Evolutionary conservation across 2,113 vertebrate genomes (phyloP).

Genomic region (Ancistrus triradiatus): DNA sequence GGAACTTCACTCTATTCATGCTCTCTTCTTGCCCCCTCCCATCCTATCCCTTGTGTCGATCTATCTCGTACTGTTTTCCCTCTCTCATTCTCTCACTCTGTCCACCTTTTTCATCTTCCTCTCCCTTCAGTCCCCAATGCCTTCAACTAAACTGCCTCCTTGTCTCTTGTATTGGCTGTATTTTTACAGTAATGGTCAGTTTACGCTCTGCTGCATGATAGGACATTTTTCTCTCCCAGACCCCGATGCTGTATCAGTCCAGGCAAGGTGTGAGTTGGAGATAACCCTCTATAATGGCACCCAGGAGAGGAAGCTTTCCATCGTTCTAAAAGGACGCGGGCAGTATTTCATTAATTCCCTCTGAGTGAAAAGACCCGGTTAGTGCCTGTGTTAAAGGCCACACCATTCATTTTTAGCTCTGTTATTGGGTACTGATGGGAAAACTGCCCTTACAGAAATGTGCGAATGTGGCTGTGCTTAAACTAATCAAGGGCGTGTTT

Average conservation of each 20-base stretch:
- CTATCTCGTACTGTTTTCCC: too few relatives aligned
- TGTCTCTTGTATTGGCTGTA: conserved; percentile 71
- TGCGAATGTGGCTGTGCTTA: conserved; percentile 4
- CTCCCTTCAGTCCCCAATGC: not conserved
- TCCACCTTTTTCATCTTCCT: too few relatives aligned
- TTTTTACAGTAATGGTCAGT: conserved; percentile 82
- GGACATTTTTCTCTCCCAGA: conserved; percentile 57
- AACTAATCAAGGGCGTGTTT: conserved; percentile 1
- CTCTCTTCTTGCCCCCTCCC: too few relatives aligned
- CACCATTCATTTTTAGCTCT: conserved; percentile 13
- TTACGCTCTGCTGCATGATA: conserved; percentile 71
- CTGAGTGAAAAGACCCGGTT: conserved; percentile 28
- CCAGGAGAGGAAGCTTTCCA: conserved; percentile 37
- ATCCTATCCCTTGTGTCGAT: too few relatives aligned
- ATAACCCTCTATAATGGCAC: conserved; percentile 60
- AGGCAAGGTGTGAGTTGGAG: conserved; percentile 73
- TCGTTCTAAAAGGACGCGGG: conserved; percentile 18
- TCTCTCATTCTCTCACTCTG: not conserved
- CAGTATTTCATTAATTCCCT: conserved; percentile 46
- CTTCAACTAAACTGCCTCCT: conserved; percentile 58
- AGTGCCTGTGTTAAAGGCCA: conserved; percentile 19
- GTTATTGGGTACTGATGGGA: conserved; percentile 21
- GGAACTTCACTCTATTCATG: too few relatives aligned
- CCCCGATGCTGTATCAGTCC: conserved; percentile 56
- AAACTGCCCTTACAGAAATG: not conserved